Conservation (phyloP, 2,888 invertebrate genomes). For the Didymodactylos carnosus region DNA sequence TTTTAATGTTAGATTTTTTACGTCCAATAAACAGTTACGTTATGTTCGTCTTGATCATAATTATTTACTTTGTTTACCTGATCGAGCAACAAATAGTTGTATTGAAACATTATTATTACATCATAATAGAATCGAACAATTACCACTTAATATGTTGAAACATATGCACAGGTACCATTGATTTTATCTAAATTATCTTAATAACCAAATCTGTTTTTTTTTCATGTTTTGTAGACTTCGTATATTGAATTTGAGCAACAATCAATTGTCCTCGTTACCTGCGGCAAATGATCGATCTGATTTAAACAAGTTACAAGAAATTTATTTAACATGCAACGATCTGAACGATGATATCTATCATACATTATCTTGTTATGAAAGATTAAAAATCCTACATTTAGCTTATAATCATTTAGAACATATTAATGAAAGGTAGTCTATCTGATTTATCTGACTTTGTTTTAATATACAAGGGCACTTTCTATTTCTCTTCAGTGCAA, state of each 20-base stretch:
- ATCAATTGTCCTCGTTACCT: conserved; percentile 27
- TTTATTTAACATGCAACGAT: conserved; percentile 31
- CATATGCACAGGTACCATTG: too few relatives aligned
- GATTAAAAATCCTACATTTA: conserved; percentile 33
- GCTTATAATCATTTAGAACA: conserved; percentile 33
- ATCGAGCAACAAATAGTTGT: conserved; percentile 20
- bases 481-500: conserved; percentile 22
- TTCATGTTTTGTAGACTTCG: too few relatives aligned
- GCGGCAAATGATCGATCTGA: conserved; percentile 25
- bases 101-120: conserved; percentile 31
- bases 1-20: conserved; percentile 24
- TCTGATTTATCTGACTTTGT: not conserved
- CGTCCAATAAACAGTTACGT: conserved; percentile 27
- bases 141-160: conserved; percentile 27
- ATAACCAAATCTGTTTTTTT: too few relatives aligned
- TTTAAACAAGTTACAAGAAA: conserved; percentile 33
- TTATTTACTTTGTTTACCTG: conserved; percentile 26
- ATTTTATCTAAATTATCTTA: too few relatives aligned
- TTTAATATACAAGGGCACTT: not conserved
- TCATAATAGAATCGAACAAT: conserved; percentile 26
- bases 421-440: conserved; percentile 32
- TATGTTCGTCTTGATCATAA: conserved; percentile 31
- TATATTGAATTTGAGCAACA: conserved; percentile 32
- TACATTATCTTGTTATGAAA: conserved; percentile 26
- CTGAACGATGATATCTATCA: conserved; percentile 29